A percentile compares a stretch with the other conserved stretches of the same genome.
Evolutionary conservation across 37 sponge, comb jelly and placozoan genomes (phyloP).

Genomic region (Theonella swinhoei): DNA sequence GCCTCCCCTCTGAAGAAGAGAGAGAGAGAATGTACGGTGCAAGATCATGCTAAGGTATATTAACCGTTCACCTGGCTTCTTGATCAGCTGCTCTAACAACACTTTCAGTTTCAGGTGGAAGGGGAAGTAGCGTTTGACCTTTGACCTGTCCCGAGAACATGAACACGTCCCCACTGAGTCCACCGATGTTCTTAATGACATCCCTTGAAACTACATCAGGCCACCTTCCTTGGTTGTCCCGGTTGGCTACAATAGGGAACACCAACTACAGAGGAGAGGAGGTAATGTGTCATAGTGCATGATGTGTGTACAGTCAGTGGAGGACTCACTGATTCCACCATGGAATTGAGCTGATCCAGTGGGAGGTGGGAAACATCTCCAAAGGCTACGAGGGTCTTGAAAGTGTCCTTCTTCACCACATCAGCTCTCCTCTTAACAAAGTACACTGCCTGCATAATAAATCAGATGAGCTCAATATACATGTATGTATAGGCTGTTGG

Average conservation of each 20-base stretch:
- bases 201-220: constrained; percentile 92
- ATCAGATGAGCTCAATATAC: neutral
- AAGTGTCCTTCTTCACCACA: constrained; percentile 74
- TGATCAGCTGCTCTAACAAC: constrained; percentile 64
- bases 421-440: constrained; percentile 83
- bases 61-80: constrained; percentile 9
- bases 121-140: constrained; percentile 93
- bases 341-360: constrained; percentile 89
- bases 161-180: constrained; percentile 90
- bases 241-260: constrained; percentile 87
- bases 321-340: constrained; percentile 88
- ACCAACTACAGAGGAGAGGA: constrained; percentile 72
- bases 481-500: neutral
- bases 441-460: constrained; percentile 74
- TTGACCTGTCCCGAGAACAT: constrained; percentile 96
- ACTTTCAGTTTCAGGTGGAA: constrained; percentile 84
- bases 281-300: neutral
- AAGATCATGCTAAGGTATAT: neutral
- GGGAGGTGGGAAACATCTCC: constrained; percentile 94
- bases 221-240: constrained; percentile 84
- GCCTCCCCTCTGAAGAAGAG: constrained; percentile 58
- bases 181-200: constrained; percentile 83
- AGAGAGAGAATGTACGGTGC: neutral
- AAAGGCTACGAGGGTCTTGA: constrained; percentile 72
- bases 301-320: neutral